Conservation (phyloP, 2,797 vertebrate genomes). For the Pyrrhura leucotis region DNA sequence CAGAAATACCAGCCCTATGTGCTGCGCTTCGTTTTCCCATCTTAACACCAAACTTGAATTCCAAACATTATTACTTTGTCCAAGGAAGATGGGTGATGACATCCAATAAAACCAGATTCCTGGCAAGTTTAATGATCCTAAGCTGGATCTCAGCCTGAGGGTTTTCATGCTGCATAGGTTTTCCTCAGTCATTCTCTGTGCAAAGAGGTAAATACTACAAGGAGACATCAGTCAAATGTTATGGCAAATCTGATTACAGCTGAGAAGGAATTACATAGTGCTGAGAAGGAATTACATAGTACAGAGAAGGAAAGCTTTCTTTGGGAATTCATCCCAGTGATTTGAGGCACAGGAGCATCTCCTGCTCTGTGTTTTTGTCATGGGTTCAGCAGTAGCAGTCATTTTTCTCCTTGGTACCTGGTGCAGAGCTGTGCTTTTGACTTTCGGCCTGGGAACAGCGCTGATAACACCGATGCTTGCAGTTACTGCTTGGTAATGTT, state of each 20-base stretch:
- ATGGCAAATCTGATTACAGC: background rate
- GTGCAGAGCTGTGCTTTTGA: too few relatives aligned
- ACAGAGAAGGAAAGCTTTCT: background rate
- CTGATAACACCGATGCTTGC: too few relatives aligned
- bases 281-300: background rate
- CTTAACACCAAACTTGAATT: constrained; percentile 23
- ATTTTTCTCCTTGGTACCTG: too few relatives aligned
- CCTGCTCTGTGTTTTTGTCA: background rate
- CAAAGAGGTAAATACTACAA: background rate
- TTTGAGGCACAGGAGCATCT: background rate
- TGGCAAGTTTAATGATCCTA: background rate
- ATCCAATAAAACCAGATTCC: constrained; percentile 27
- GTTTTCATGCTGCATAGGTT: background rate
- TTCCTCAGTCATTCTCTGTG: background rate
- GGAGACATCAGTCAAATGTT: background rate
- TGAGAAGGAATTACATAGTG: background rate
- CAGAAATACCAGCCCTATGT: background rate
- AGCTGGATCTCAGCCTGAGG: background rate
- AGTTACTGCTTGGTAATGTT: too few relatives aligned
- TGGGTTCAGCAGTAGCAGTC: too few relatives aligned
- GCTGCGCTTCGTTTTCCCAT: background rate
- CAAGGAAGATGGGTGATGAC: constrained; percentile 13
- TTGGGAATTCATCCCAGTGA: background rate
- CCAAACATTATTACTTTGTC: constrained; percentile 2
- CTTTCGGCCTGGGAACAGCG: too few relatives aligned